Evolutionary conservation across 2,888 invertebrate genomes (phyloP), one percentile per base, ranked within the genome.

Genomic region (Parnassius apollo): DNA sequence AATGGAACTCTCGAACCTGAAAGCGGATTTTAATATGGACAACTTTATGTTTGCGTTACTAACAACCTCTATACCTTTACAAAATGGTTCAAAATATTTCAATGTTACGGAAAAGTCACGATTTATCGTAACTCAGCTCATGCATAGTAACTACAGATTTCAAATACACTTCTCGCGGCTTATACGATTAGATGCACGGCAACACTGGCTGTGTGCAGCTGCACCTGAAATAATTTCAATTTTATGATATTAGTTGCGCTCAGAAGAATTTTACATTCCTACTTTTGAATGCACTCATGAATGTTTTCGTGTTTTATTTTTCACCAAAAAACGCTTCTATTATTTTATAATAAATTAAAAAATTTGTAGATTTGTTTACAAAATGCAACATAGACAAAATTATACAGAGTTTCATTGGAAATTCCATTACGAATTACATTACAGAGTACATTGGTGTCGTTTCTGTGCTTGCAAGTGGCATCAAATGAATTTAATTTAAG

Each of bases 1-100:
- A 85, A 87, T 85, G 84, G 80, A 86, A 85, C 80, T 76, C 77
- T 83, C 79, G 77, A 77, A 78, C 75, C 76, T 78, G 72, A 78
- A 83, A 86, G 82, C 82, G 84, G 85, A 85, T 86, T 86, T 83
- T 77, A 81, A 76, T 74, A 66, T 66, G 66, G 58, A 64, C 78
- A 70, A 75, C 59, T 42, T 62, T 72, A 57, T 13, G 44, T 35
- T 1, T 11, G 42, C 61, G 10, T 10, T 13, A 9, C 1, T 2
- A 35, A 7, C 42, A 13, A 10, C 2, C 53, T 18, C 25, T 60
- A 42, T 55, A 0, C 9, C 9, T 1, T 9, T 11, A 2, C 0
- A 0, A 0, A 1, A 59, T 22, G n/a, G 49, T 54, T 60, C 48
- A 60, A 42, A n/a, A 42, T 60, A 8, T 2, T 22, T 10, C 22